Conservation (phyloP, 2,888 invertebrate genomes). For the Tenthredo distinguenda region DNA sequence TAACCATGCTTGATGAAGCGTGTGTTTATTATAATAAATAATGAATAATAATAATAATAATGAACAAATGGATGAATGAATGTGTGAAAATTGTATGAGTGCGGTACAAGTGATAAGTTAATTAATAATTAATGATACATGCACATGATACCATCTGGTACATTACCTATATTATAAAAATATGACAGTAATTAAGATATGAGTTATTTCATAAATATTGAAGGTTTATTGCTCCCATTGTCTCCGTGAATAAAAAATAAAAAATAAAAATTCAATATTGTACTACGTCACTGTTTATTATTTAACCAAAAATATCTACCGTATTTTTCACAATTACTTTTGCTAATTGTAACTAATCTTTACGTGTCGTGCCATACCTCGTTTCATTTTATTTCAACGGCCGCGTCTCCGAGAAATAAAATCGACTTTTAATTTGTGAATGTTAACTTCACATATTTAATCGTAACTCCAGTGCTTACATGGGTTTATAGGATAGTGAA, state of each 20-base stretch:
- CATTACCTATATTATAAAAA: conserved; percentile 64
- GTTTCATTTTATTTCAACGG: too few species aligned
- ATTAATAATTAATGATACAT: conserved; percentile 72
- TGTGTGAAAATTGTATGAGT: conserved; percentile 34
- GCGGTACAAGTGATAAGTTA: conserved; percentile 62
- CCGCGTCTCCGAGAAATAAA: too few species aligned
- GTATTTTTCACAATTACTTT: background rate
- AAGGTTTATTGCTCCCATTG: conserved; percentile 72
- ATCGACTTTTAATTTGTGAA: too few species aligned
- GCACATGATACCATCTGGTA: conserved; percentile 71
- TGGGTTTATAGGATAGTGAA: too few species aligned
- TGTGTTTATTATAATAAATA: conserved; percentile 56
- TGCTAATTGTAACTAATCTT: background rate
- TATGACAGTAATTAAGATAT: conserved; percentile 74
- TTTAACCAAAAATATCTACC: background rate
- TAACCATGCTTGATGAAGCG: conserved; percentile 53
- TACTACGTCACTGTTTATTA: conserved; percentile 62
- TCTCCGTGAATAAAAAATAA: conserved; percentile 70
- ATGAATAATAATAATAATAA: conserved; percentile 57
- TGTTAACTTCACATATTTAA: too few species aligned
- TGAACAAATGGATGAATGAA: conserved; percentile 62
- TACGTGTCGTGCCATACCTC: too few species aligned
- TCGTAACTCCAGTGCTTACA: too few species aligned
- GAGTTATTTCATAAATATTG: conserved; percentile 73
- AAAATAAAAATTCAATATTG: conserved; percentile 62